Base-by-base conservation (phyloP, 2,797 vertebrate genomes). In the Typhlichthys subterraneus region DNA sequence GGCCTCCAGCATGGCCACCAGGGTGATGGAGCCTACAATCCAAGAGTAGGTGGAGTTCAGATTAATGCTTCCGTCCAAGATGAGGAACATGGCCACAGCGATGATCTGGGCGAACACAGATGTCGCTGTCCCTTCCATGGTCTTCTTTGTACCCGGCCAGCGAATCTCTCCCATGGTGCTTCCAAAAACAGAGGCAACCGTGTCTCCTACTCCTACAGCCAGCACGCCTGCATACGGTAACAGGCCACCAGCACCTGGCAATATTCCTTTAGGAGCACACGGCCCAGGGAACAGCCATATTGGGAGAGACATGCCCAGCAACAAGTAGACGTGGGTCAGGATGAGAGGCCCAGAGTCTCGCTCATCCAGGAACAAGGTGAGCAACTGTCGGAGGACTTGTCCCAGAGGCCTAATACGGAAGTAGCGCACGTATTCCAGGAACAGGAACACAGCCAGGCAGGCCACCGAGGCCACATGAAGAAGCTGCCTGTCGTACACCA, bases 121-220 rank as follows among this genome's bases (percentile, higher is more conserved):
- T 0, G 95, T 97, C 19, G 96, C 95, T 0, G 98, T 99, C 56
- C 98, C 98, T 83, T 99, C 97, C 62, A 98, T 90, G 2, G 98
- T 99, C 87, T 99, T 99, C 87, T 95, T 96, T 1, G 97, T 98
- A 59, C 97, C 97, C 0, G 98, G 98, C 98, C 97, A 99, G 19
- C 87, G 95, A 75, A 99, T 95, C 77, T 99, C 97, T 0, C 98
- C 97, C 86, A 98, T 85, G 1, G 94, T 93, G 79, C 95, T 97
- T 61, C 98, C 98, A 1, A 96, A 97, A 68, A 97, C 81, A 0
- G 97, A 97, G 0, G 98, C 98, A 65, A 97, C 88, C 0, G 96
- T 95, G 80, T 99, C 98, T 1, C 98, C 98, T 0, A 99, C 91
- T 0, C 98, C 97, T 3, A 99, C 98, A 0, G 98, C 94, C 72